Evolutionary conservation across 2,113 vertebrate genomes (phyloP).

Genomic region (Felis chaus): DNA sequence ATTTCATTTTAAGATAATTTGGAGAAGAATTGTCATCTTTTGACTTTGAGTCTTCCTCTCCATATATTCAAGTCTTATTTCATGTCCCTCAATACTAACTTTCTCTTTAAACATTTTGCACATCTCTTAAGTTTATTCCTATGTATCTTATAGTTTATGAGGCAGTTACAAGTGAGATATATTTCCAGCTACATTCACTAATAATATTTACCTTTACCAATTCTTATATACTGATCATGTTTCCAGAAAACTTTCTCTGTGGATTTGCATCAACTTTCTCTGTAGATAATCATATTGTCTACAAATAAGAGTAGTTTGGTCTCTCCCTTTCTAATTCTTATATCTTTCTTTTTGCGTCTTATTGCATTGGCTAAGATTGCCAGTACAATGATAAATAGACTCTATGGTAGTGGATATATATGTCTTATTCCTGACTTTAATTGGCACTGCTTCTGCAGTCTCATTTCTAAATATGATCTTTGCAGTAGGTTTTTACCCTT

Average conservation of each 20-base stretch:
- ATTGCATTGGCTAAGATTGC: not conserved
- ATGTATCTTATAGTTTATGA: not conserved
- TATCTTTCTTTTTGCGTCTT: not conserved
- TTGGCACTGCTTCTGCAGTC: not conserved
- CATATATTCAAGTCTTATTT: not conserved
- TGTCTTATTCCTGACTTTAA: constrained; percentile 29
- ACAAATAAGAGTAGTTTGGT: not conserved
- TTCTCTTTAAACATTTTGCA: not conserved
- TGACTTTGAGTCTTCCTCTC: not conserved
- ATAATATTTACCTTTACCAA: not conserved
- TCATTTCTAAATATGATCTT: not conserved
- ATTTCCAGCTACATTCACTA: not conserved
- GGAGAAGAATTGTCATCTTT: not conserved
- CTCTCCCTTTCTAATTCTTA: not conserved
- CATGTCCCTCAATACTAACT: not conserved
- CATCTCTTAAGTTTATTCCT: not conserved
- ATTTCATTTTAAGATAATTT: not conserved
- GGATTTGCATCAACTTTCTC: not conserved
- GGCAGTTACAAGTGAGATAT: not conserved
- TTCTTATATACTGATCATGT: not conserved
- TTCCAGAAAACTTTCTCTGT: not conserved
- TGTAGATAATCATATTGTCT: not conserved
- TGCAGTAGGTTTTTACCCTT: not conserved
- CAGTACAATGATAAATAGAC: not conserved
- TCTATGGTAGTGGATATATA: not conserved